These are phyloP conservation scores for Eubucco bourcierii DNA, from an alignment of 2,113 vertebrate genomes.

Conservation along the genomic window DNA sequence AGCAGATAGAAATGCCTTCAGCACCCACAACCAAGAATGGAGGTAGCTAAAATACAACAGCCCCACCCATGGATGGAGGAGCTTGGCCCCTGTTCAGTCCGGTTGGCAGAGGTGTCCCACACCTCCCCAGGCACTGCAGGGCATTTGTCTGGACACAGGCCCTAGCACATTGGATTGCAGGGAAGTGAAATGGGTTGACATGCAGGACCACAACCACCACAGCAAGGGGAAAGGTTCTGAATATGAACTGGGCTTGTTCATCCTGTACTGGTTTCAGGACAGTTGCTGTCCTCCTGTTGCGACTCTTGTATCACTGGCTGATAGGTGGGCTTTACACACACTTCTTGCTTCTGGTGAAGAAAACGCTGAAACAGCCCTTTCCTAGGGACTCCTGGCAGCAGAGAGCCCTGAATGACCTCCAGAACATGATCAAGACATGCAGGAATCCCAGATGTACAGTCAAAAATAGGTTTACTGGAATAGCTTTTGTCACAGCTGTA, in stretches of 20 bases:
- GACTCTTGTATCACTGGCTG: background rate
- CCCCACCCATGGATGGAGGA: background rate
- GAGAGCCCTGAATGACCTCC: background rate
- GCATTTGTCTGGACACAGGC: background rate
- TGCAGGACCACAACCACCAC: background rate
- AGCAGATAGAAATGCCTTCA: background rate
- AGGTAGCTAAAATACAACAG: background rate
- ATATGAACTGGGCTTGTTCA: background rate
- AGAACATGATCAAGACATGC: background rate
- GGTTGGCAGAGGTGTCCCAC: background rate
- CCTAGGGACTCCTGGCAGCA: background rate
- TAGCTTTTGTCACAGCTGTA: conserved; percentile 72
- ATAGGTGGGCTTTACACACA: background rate
- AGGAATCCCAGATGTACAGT: conserved; percentile 51
- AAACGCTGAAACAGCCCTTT: background rate
- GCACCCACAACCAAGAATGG: background rate
- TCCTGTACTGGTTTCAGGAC: background rate
- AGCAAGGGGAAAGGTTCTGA: background rate
- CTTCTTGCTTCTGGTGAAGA: background rate
- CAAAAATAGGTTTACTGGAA: conserved; percentile 79
- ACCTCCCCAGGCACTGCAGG: background rate
- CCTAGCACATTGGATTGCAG: background rate
- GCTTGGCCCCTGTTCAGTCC: background rate
- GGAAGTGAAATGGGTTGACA: background rate
- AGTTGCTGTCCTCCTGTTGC: background rate